Evolutionary conservation across 2,113 vertebrate genomes (phyloP).

Genomic region (Nesoenas mayeri): DNA sequence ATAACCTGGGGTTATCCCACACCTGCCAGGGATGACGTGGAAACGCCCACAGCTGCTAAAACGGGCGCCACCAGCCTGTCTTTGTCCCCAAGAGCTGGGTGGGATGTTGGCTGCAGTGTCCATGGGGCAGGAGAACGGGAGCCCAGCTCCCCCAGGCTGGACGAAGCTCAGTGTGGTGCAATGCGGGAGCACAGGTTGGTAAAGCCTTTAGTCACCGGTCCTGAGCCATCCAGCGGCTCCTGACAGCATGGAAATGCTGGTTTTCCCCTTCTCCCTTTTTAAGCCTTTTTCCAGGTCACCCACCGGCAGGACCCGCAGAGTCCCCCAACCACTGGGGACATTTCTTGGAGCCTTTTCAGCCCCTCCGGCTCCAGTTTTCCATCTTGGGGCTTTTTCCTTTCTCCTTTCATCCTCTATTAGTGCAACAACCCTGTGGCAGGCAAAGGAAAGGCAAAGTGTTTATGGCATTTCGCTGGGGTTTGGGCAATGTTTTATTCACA

Average conservation of each 20-base stretch:
- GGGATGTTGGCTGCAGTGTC: not conserved
- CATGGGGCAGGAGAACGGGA: not conserved
- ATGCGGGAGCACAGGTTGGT: rapidly evolving
- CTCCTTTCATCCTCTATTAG: not conserved
- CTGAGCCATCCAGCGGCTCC: not conserved
- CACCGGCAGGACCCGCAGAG: rapidly evolving
- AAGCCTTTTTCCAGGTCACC: not conserved
- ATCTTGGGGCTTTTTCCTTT: not conserved
- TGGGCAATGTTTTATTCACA: not conserved
- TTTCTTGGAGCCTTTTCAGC: not conserved
- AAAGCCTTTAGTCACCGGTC: rapidly evolving
- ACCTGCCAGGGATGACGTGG: not conserved
- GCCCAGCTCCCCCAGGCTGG: rapidly evolving
- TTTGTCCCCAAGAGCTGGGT: not conserved
- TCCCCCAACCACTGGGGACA: rapidly evolving
- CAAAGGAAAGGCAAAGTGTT: not conserved
- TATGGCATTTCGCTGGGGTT: not conserved
- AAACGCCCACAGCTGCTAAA: not conserved
- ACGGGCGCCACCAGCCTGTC: not conserved
- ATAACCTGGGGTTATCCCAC: not conserved
- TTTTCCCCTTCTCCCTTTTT: not conserved
- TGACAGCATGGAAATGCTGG: not conserved
- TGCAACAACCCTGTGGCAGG: rapidly evolving
- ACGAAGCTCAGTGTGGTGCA: rapidly evolving
- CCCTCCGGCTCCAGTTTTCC: not conserved